A percentile compares a stretch with the other conserved stretches of the same genome.
These are phyloP conservation scores for Kryptolebias ocellatus DNA, from an alignment of 2,797 vertebrate species.

Conservation along the genomic window DNA sequence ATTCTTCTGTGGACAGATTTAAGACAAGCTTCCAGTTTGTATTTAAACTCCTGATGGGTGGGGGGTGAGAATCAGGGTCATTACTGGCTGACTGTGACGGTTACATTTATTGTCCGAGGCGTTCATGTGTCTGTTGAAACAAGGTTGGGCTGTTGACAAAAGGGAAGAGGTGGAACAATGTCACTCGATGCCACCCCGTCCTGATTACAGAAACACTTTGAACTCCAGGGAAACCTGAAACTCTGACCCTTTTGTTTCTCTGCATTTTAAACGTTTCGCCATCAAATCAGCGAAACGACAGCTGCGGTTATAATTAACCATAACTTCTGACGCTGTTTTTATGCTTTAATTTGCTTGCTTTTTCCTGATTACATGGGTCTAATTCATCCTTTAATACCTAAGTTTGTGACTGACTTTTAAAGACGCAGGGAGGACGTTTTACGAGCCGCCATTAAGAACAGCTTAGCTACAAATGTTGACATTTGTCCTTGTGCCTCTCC, in stretches of 20 bases:
- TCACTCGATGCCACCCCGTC: slow-evolving; percentile 8
- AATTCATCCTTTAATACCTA: too few relatives aligned
- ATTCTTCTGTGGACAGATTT: neutral
- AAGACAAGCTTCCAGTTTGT: slow-evolving; percentile 6
- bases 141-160: slow-evolving; percentile 57
- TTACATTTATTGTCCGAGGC: neutral
- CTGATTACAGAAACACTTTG: slow-evolving; percentile 11
- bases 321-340: too few relatives aligned
- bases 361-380: too few relatives aligned
- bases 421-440: too few relatives aligned
- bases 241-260: neutral
- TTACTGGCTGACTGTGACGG: neutral
- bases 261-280: neutral
- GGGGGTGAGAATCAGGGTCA: neutral
- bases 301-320: too few relatives aligned
- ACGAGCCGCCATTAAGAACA: neutral
- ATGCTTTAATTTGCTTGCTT: too few relatives aligned
- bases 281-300: neutral
- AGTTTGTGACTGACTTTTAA: too few relatives aligned
- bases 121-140: slow-evolving; percentile 28
- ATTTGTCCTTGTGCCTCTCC: neutral
- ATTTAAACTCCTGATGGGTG: slow-evolving; percentile 1
- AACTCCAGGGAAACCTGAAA: neutral
- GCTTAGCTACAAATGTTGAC: neutral
- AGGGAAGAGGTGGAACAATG: slow-evolving; percentile 27